Evolutionary conservation across 1,140 invertebrate genomes (phyloP).

Genomic region (Aphaenogaster ashmeadi): DNA sequence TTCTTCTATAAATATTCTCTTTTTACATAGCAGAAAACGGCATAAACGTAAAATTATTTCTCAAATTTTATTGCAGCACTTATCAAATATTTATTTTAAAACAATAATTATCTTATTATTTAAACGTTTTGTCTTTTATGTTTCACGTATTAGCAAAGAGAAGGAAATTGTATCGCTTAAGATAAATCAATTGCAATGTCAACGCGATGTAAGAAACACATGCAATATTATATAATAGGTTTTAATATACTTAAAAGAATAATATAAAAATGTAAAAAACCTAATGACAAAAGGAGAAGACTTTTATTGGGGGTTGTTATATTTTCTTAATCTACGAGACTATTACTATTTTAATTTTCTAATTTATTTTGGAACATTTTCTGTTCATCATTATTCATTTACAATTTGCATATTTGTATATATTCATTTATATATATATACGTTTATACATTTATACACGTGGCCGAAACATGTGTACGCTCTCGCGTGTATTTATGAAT

Average conservation of each 20-base stretch:
- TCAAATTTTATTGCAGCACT: not conserved
- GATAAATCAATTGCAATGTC: too few relatives aligned
- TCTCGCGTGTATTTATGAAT: not conserved
- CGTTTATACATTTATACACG: not conserved
- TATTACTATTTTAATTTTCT: not conserved
- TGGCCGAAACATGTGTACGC: too few relatives aligned
- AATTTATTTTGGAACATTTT: slow-evolving; percentile 25
- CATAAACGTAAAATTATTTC: not conserved
- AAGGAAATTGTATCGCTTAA: not conserved
- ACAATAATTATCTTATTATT: not conserved
- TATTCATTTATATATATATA: not conserved
- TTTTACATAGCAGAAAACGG: not conserved
- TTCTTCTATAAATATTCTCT: not conserved
- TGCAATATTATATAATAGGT: not conserved
- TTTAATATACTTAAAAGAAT: not conserved
- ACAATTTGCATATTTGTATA: not conserved
- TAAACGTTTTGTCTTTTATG: not conserved
- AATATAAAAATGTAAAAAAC: not conserved
- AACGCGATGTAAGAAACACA: too few relatives aligned
- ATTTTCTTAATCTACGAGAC: not conserved
- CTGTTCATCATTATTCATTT: not conserved
- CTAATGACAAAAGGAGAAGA: not conserved
- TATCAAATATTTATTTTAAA: not conserved
- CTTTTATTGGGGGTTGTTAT: not conserved
- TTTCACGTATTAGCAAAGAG: not conserved